Base-by-base conservation (phyloP, 2,797 vertebrate species). In the Thalassophryne amazonica region DNA sequence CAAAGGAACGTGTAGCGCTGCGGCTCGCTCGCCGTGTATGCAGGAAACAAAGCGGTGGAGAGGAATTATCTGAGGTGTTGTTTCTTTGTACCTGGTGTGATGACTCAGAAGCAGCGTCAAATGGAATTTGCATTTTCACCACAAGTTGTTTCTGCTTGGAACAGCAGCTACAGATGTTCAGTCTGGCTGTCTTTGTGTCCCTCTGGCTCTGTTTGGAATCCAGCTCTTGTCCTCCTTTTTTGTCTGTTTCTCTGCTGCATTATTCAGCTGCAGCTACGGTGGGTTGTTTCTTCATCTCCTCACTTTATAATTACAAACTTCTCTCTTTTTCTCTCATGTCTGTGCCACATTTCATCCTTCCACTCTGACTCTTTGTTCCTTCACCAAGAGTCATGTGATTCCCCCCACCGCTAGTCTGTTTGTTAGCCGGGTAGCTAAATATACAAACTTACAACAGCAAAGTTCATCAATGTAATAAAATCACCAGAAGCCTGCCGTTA, bases 251-350 rank as follows among this genome's bases (percentile, higher is more conserved):
- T 10, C 40, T 29, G 30, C 19, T 85, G 69, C 72, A 80, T 82
- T 82, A 83, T 85, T 83, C 73, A 79, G 7, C 55, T 23, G 45
- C 8, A 40, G 57, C 59, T 16, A 37, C 68, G 76, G 78, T 58
- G 78, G 81, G 80, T 82, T 80, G 73, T 78, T 86, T 84, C 66
- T 77, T 78, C 53, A 53, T 16, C 47, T 45, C 36, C 36, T 13
- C 25, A 33, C 60, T 75, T 69, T 66, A 62, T 80, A 77, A 84
- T 86, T 80, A 83, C 68, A 78, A 84, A 81, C 67, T 66, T 60
- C 36, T 49, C 43, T 32, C 62, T 68, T 58, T 63, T 68, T 59
- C 70, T 70, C 45, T 31, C n/a, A n/a, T n/a, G n/a, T 19, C 33
- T 22, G 51, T 16, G 32, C 42, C 58, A 39, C 56, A 13, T 45